These are phyloP conservation scores for Daboia siamensis DNA, from an alignment of 2,113 vertebrate genomes.

Conservation along the genomic window DNA sequence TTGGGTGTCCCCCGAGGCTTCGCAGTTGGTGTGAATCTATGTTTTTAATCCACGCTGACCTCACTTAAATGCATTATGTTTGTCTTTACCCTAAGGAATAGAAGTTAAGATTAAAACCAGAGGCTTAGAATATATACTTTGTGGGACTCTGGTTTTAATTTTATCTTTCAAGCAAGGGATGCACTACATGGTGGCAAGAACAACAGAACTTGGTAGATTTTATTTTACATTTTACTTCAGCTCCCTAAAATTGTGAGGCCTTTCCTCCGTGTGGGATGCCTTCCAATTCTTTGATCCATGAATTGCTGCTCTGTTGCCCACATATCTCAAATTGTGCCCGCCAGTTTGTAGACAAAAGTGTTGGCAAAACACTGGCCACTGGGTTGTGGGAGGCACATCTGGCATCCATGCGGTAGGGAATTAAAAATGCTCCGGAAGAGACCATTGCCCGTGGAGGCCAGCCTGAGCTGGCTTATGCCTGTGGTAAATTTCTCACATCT, in stretches of 20 bases:
- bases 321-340: background rate
- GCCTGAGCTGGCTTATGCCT: background rate
- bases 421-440: background rate
- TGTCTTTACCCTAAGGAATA: background rate
- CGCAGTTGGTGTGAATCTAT: background rate
- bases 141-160: background rate
- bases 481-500: background rate
- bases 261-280: background rate
- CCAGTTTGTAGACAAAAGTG: background rate
- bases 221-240: background rate
- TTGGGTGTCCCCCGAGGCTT: background rate
- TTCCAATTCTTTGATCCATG: background rate
- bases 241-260: background rate
- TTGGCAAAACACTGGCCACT: background rate
- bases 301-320: background rate
- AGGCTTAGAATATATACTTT: background rate
- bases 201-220: background rate
- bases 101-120: background rate
- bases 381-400: background rate
- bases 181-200: background rate
- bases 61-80: background rate
- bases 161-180: background rate
- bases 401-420: background rate
- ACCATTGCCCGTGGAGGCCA: background rate
- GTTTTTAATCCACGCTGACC: background rate